Conservation (phyloP, 1,140 invertebrate species). For the Calliphora vicina region DNA sequence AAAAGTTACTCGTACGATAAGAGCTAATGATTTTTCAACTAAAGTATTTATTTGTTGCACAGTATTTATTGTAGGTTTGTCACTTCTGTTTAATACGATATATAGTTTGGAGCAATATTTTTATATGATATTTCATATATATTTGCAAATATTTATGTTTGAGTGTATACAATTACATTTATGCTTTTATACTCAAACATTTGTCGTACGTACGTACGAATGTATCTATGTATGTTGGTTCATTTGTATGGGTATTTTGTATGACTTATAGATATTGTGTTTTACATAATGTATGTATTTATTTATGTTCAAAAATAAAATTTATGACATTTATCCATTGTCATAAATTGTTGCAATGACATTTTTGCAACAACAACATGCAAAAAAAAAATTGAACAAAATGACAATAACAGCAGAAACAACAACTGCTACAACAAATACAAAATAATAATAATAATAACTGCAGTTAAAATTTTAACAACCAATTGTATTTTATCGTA, state of each 20-base stretch:
- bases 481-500: conserved; percentile 30
- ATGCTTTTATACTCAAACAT: not conserved
- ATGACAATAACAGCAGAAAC: not conserved
- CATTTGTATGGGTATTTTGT: not conserved
- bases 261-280: conserved; percentile 32
- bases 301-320: conserved; percentile 37
- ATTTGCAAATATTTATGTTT: not conserved
- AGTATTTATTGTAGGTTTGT: no score
- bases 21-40: no score
- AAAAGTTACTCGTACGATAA: no score
- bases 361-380: not conserved
- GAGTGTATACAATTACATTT: not conserved
- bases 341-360: conserved; percentile 41
- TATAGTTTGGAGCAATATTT: not conserved
- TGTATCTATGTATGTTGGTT: not conserved
- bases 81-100: not conserved
- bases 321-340: conserved; percentile 40
- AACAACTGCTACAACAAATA: not conserved
- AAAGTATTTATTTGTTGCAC: no score
- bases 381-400: not conserved
- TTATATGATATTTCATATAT: not conserved
- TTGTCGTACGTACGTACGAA: not conserved
- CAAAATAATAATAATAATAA: conserved; percentile 9
- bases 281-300: conserved; percentile 36
- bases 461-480: conserved; percentile 27